Percentiles rank a stretch among this genome's conserved stretches.
Evolutionary conservation across 1,140 invertebrate genomes (phyloP).

Genomic region (Drosophila athabasca): DNA sequence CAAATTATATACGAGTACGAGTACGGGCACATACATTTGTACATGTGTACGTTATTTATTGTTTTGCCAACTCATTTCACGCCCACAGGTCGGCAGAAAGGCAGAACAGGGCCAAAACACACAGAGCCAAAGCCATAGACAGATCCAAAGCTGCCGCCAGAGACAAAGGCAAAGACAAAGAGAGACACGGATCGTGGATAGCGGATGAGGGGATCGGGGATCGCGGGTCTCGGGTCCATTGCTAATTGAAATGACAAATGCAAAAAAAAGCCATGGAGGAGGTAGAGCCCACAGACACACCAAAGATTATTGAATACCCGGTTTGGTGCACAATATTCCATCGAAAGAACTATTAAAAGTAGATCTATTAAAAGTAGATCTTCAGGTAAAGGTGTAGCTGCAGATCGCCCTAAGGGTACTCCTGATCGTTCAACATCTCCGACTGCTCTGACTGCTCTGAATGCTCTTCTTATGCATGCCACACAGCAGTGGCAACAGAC

Average conservation of each 20-base stretch:
- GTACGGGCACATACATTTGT: not conserved
- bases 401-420: no score
- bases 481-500: no score
- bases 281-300: not conserved
- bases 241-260: slow-evolving; percentile 55
- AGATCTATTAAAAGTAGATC: no score
- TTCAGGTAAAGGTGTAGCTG: no score
- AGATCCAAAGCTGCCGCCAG: slow-evolving; percentile 16
- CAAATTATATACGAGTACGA: slow-evolving; percentile 49
- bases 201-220: no score
- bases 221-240: slow-evolving; percentile 5
- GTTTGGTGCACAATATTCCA: no score
- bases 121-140: slow-evolving; percentile 9
- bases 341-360: no score
- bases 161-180: slow-evolving; percentile 13
- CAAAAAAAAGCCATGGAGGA: slow-evolving; percentile 12
- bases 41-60: slow-evolving; percentile 39
- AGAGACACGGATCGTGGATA: not conserved
- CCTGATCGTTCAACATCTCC: no score
- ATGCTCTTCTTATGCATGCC: no score
- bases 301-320: not conserved
- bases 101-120: not conserved
- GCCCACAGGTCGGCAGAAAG: slow-evolving; percentile 18
- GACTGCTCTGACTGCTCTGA: no score
- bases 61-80: slow-evolving; percentile 36